These are phyloP conservation scores for Ericerus pela DNA, from an alignment of 1,140 invertebrate species.

Conservation along the genomic window DNA sequence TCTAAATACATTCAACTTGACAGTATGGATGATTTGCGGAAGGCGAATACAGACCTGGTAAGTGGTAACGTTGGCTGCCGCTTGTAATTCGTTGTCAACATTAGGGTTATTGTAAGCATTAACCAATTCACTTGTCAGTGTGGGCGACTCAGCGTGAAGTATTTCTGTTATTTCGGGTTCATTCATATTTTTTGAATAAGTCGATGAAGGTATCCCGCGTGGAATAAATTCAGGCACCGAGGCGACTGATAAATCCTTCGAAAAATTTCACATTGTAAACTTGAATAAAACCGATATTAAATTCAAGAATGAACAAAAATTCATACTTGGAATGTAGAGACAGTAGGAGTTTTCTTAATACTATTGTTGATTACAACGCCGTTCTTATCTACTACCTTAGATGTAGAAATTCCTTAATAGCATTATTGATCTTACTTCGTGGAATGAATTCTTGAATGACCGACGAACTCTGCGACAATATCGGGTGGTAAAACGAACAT, in stretches of 20 bases:
- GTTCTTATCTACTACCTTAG: no score
- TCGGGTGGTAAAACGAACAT: no score
- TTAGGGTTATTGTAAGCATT: not conserved
- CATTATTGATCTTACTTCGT: constrained; percentile 2
- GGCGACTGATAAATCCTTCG: not conserved
- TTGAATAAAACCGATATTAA: no score
- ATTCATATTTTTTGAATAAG: constrained; percentile 1
- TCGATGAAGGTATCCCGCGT: no score
- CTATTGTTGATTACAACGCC: not conserved
- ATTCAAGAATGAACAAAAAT: not conserved
- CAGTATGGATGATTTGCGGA: not conserved
- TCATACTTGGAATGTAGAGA: constrained; percentile 4
- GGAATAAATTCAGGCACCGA: constrained; percentile 7
- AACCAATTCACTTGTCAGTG: not conserved
- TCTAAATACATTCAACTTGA: not conserved
- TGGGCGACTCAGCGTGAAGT: not conserved
- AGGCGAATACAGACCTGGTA: not conserved
- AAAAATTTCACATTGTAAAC: not conserved
- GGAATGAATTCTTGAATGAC: constrained; percentile 6
- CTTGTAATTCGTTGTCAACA: not conserved
- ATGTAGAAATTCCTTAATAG: not conserved
- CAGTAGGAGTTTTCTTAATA: not conserved
- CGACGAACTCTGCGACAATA: not conserved
- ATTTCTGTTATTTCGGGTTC: not conserved
- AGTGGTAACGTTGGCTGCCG: not conserved